These are phyloP conservation scores for Lemur catta DNA, from an alignment of 2,797 vertebrate species.

Conservation along the genomic window DNA sequence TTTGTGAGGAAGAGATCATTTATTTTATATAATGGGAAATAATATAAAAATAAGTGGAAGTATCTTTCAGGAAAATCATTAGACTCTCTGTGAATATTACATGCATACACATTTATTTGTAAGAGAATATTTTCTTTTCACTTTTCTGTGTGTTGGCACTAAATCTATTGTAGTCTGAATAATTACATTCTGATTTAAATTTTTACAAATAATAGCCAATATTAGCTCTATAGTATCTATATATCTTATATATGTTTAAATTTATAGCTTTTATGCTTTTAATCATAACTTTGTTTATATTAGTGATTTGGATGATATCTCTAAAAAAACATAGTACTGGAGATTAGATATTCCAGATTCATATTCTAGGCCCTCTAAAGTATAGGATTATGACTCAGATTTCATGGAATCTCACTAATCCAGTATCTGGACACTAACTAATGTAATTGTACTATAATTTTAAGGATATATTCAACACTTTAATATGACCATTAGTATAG, in stretches of 20 bases:
- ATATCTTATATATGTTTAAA: neutral
- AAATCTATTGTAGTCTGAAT: neutral
- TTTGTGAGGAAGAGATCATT: slow-evolving; percentile 23
- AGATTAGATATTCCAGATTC: neutral
- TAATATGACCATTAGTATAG: neutral
- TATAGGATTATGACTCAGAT: neutral
- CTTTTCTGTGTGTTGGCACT: neutral
- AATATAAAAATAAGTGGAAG: neutral
- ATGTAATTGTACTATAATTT: neutral
- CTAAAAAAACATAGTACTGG: neutral
- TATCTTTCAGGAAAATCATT: slow-evolving; percentile 14
- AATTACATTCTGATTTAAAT: neutral
- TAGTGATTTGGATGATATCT: neutral
- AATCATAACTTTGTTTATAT: neutral
- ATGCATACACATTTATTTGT: neutral
- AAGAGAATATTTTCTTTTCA: neutral
- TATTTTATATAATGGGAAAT: slow-evolving; percentile 7
- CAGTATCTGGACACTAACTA: neutral
- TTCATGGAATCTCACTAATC: neutral
- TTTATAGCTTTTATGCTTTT: neutral
- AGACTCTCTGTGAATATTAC: neutral
- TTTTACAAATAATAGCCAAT: neutral
- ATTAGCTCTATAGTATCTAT: neutral
- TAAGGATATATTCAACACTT: neutral
- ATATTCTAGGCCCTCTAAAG: neutral